Evolutionary conservation across 2,888 invertebrate genomes (phyloP), one percentile per base, ranked within the genome.

Genomic region (Neoaliturus tenellus): DNA sequence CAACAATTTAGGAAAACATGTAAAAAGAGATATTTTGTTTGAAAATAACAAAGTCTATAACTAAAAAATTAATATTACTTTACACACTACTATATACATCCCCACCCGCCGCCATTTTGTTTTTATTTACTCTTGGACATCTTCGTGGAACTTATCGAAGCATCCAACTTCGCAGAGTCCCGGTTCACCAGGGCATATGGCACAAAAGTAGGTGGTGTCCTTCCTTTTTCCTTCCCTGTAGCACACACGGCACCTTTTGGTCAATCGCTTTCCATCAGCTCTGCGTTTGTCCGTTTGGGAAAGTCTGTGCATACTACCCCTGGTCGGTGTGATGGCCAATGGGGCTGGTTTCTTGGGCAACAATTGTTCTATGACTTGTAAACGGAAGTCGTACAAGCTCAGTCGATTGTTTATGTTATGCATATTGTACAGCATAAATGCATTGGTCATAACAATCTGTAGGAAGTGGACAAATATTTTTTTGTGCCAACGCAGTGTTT

Each of bases 381-480:
- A 23, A 25, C 73, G 25, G 73, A 39, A 73, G 5, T 73, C 73
- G 41, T 73, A 73, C n/a, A 31, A 20, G 41, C 20, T 73, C 41
- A 39, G 12, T 33, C 41, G 25, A 20, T 20, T 20, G 14, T 33
- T 31, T 17, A 23, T 33, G 35, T 35, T 35, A 35, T 35, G 35
- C 73, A 39, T 73, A 20, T 73, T 31, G 35, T 73, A 73, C 31
- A 69, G 55, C 81, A 58, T n/a, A 31, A 41, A 82, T 10, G 82
- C 55, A 58, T 62, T 82, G 35, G 58, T 58, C 84, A 82, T 48
- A 3, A 84, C 82, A 5, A 82, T 17, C 41, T 67, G 55, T 25
- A 84, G 67, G 35, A 75, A 55, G 75, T 75, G 41, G 6, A 82
- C 6, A 2, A 0, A 41, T 14, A 84, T n/a, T 0, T 84, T 58